Base-by-base conservation (phyloP, 2,797 vertebrate genomes). In the Lithobates sylvaticus region DNA sequence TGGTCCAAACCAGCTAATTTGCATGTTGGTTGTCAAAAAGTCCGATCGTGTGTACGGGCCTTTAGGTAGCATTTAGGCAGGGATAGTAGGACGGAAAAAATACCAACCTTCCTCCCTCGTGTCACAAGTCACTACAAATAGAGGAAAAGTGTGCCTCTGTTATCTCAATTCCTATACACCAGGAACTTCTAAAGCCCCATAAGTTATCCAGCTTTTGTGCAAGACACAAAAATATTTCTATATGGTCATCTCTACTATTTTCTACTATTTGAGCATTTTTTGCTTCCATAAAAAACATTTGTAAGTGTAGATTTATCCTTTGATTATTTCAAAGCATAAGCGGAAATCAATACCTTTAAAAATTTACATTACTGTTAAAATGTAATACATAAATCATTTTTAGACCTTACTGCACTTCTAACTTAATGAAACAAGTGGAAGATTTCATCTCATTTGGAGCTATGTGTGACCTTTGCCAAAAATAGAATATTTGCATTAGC, bases 241-340 rank as follows among this genome's bases (percentile, higher is more conserved):
- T 61, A 3, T n/a, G 54, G 50, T 21, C 50, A 54, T 54, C 18
- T 61, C 21, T 8, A 1, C 54, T 7, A 23, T 58, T 78, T 68
- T 8, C 21, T 65, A 44, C 44, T n/a, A 16, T 44, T 65, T 79
- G 29, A 32, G 44, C 64, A 77, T 64, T 26, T 79, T 44, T 36
- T 36, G 29, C 81, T 83, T 83, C 75, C 29, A 64, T 69, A 79
- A 67, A 42, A 50, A 16, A 50, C 64, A 69, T 84, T 84, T 81
- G 80, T 75, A 68, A 79, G 32, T 61, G 34, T 32, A 69, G 64
- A 80, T 80, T 80, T 84, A 79, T 84, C 50, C 58, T 58, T 77
- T 79, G 81, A 84, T 84, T 87, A 87, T 84, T 87, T 84, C 77
- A 79, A 87, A 84, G 81, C 86, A 84, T 84, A 87, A 87, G 85